Base-by-base conservation (phyloP, 2,113 vertebrate species). In the Camelus bactrianus region DNA sequence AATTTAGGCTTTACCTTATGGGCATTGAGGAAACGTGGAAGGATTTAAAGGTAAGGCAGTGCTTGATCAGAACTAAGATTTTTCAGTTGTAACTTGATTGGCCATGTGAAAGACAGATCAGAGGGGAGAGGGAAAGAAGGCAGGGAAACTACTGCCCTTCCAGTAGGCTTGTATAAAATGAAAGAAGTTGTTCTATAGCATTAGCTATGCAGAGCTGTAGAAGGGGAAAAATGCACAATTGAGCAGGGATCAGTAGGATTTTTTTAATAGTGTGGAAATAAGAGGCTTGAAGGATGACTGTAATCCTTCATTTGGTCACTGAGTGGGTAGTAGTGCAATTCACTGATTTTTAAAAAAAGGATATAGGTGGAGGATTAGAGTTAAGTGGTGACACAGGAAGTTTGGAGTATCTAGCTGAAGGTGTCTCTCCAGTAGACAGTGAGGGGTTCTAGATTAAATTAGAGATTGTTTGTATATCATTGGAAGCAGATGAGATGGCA, bases 51-150 rank as follows among this genome's bases (percentile, higher is more conserved):
- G 42, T 28, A 91, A 95, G 62, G 15, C 19, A 46, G 6, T 52
- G 38, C 60, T 93, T 87, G 67, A 46, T 70, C 76, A 83, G 81
- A 91, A 88, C 48, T 77, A 65, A 48, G 22, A 65, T 79, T 86
- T 86, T 75, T n/a, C 48, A 52, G 5, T 67, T 87, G 2, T 56
- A 65, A 64, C 6, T 77, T 88, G 1, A 89, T 72, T 73, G 62
- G 20, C 46, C 28, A 3, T 62, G 30, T 76, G 52, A 69, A 75
- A 81, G n/a, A 32, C n/a, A 50, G 14, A 6, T 81, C 42, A 60
- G 14, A 83, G 12, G 10, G 10, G 26, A 76, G 58, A 67, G 79
- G 69, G 60, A 70, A 62, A 62, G 69, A 64, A 87, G 46, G 20
- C 30, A 42, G 38, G 48, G 48, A 84, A 67, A 38, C 28, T 58